Percentiles rank a stretch among this genome's conserved stretches.
These are phyloP conservation scores for Pomatostomus ruficeps DNA, from an alignment of 2,113 vertebrate species.

Conservation along the genomic window DNA sequence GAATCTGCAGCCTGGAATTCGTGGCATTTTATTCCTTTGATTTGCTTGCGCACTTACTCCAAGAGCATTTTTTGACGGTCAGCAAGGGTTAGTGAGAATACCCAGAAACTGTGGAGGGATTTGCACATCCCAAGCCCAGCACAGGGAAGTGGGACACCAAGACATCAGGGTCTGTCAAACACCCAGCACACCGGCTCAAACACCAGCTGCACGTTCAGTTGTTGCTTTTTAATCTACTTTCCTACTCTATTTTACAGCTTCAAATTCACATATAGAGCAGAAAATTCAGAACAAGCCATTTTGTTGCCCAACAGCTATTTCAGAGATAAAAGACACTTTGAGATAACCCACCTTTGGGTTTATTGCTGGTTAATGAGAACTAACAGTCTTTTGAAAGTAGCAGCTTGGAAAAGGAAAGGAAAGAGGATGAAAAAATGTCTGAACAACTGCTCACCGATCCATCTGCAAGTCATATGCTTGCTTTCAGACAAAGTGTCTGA, in stretches of 20 bases:
- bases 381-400: not conserved
- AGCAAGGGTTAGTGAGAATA: not conserved
- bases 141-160: not conserved
- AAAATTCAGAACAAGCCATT: not conserved
- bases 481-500: not conserved
- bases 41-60: not conserved
- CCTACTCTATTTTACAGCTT: not conserved
- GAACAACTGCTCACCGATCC: not conserved
- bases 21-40: slow-evolving; percentile 9
- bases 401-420: not conserved
- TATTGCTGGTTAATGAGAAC: not conserved
- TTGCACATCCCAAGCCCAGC: not conserved
- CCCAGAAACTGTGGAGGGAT: not conserved
- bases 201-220: slow-evolving; percentile 43
- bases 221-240: slow-evolving; percentile 40
- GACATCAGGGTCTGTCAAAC: not conserved
- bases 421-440: not conserved
- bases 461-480: not conserved
- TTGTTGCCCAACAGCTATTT: not conserved
- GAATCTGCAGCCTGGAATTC: slow-evolving; percentile 38
- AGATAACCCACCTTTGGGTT: not conserved
- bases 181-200: rapidly evolving
- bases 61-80: not conserved
- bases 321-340: not conserved
- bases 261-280: not conserved